Conservation (phyloP, 2,113 vertebrate species). For the Electrona antarctica region DNA sequence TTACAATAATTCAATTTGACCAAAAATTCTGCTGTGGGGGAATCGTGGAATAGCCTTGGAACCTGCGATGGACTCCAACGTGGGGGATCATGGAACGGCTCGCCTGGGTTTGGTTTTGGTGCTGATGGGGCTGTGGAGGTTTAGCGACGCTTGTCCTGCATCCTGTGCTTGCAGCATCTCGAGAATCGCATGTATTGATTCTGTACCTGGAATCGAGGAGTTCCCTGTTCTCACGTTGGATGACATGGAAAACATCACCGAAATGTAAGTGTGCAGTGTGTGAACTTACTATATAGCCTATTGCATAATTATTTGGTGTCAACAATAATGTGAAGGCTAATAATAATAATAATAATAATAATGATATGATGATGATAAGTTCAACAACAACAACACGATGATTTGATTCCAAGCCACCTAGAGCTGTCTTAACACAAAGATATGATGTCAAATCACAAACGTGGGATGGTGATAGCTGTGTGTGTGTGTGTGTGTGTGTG, state of each 20-base stretch:
- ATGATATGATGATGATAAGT: conserved; percentile 6
- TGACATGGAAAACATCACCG: conserved; percentile 93
- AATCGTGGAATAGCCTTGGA: conserved; percentile 65
- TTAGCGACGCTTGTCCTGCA: conserved; percentile 83
- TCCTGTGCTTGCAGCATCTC: conserved; percentile 88
- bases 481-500: neutral
- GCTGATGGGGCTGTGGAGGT: conserved; percentile 80
- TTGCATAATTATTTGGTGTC: neutral
- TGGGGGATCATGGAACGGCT: conserved; percentile 77
- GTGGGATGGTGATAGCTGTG: neutral
- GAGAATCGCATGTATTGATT: conserved; percentile 86
- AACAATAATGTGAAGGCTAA: neutral
- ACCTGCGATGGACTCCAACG: conserved; percentile 83
- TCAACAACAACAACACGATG: conserved; percentile 4
- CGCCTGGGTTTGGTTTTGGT: conserved; percentile 86
- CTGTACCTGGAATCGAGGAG: conserved; percentile 84
- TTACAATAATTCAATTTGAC: conserved; percentile 46
- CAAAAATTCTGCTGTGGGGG: conserved; percentile 50
- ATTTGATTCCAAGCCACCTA: conserved; percentile 6
- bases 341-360: conserved; percentile 19
- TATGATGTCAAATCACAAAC: too few species aligned
- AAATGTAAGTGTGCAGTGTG: conserved; percentile 87
- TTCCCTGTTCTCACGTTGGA: conserved; percentile 86
- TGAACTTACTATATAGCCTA: conserved; percentile 38
- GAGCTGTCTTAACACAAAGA: too few species aligned